phyloP scores from a whole-genome alignment of 37 sponge, comb jelly and placozoan genomes.

The Haliclona indistincta region DNA sequence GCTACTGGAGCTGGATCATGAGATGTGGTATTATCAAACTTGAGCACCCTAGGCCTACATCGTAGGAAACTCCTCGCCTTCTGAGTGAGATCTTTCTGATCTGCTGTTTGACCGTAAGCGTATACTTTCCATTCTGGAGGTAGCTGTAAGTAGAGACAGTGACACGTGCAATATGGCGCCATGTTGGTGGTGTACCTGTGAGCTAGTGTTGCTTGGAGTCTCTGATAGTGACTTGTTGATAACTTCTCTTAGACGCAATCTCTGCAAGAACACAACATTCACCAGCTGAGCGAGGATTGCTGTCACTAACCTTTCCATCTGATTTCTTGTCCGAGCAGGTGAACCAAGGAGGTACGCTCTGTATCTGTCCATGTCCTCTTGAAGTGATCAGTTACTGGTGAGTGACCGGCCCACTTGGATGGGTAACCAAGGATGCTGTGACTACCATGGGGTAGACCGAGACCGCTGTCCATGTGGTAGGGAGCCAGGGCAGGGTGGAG shows the following conservation, averaged over 20 bases:
- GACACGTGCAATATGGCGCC: slow-evolving; percentile 1
- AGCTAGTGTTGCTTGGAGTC: slow-evolving; percentile 27
- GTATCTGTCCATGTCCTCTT: slow-evolving; percentile 43
- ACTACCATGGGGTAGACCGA: not conserved
- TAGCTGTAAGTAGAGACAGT: slow-evolving; percentile 7
- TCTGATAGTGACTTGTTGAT: slow-evolving; percentile 60
- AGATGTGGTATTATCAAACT: slow-evolving; percentile 19
- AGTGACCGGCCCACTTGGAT: not conserved
- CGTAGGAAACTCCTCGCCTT: slow-evolving; percentile 40
- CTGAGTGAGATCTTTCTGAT: slow-evolving; percentile 51
- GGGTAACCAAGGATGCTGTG: no score
- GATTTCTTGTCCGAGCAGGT: slow-evolving; percentile 48
- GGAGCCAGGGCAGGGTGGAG: no score
- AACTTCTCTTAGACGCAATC: slow-evolving; percentile 58
- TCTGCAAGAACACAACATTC: no score
- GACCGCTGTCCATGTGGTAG: no score
- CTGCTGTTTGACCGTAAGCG: slow-evolving; percentile 62
- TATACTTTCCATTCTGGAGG: slow-evolving; percentile 52
- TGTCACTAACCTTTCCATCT: slow-evolving; percentile 63
- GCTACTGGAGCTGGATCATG: no score
- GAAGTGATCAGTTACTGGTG: slow-evolving; percentile 13
- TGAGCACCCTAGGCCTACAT: slow-evolving; percentile 37
- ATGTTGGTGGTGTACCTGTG: slow-evolving; percentile 27
- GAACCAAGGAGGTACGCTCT: slow-evolving; percentile 72
- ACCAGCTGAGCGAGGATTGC: no score